Evolutionary conservation across 2,888 invertebrate species (phyloP).

Genomic region (Phengaris arion): DNA sequence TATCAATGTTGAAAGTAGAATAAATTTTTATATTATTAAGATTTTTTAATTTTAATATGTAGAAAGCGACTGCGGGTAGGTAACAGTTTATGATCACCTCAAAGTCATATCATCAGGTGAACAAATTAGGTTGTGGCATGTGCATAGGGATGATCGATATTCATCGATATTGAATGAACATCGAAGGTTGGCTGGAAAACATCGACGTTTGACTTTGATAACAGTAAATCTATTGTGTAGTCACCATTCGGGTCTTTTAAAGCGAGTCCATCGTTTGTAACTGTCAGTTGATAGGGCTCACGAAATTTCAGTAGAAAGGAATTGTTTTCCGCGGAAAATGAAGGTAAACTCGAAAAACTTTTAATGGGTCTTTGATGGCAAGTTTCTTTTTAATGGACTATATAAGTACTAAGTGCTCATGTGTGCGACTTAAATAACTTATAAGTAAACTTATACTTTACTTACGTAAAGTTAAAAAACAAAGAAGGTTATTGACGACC

Average conservation of each 20-base stretch:
- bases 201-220: too few species aligned
- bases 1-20: not conserved
- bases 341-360: slow-evolving; percentile 19
- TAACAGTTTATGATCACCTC: too few species aligned
- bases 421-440: not conserved
- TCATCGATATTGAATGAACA: too few species aligned
- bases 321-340: slow-evolving; percentile 1
- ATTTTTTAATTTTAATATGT: not conserved
- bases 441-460: not conserved
- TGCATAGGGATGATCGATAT: too few species aligned
- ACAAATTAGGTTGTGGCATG: too few species aligned
- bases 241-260: not conserved
- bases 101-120: too few species aligned
- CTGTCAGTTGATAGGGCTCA: slow-evolving; percentile 7
- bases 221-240: not conserved
- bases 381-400: not conserved
- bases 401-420: not conserved
- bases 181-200: too few species aligned
- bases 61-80: too few species aligned
- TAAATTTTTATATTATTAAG: not conserved
- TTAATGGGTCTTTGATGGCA: slow-evolving; percentile 23
- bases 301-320: slow-evolving; percentile 13
- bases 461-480: not conserved
- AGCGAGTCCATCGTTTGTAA: not conserved
- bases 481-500: too few species aligned